A percentile compares a stretch with the other conserved stretches of the same genome.
These are phyloP conservation scores for Dolichallabes microphthalmus DNA, from an alignment of 2,113 vertebrate genomes.

Conservation along the genomic window DNA sequence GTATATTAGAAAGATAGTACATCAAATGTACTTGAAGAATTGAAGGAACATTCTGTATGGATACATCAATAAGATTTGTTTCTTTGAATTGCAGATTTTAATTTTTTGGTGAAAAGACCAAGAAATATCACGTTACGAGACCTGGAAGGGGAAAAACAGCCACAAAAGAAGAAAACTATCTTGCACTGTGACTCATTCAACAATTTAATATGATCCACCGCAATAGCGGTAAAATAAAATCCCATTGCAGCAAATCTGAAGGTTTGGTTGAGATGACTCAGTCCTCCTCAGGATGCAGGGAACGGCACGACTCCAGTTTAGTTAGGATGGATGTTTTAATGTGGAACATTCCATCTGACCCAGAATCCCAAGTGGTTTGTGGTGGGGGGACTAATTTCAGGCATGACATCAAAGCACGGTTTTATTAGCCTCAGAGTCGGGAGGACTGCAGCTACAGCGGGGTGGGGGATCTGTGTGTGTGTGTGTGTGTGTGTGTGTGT, in stretches of 20 bases:
- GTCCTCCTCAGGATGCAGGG: slow-evolving; percentile 8
- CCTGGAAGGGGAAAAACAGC: background rate
- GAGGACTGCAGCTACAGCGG: slow-evolving; percentile 11
- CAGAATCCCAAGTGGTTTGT: slow-evolving; percentile 31
- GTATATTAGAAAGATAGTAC: background rate
- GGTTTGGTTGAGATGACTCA: background rate
- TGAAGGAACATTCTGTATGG: background rate
- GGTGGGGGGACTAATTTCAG: slow-evolving; percentile 48
- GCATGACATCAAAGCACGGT: slow-evolving; percentile 53
- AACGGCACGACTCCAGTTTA: slow-evolving; percentile 4
- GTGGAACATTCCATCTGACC: slow-evolving; percentile 33
- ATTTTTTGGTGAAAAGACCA: background rate
- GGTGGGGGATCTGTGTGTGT: background rate
- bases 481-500: slow-evolving; percentile 10
- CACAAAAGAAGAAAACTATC: background rate
- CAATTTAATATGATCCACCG: slow-evolving; percentile 3
- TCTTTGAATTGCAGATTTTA: background rate
- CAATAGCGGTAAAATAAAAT: background rate
- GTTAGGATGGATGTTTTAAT: slow-evolving; percentile 27
- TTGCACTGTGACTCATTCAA: slow-evolving; percentile 7
- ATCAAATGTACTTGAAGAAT: background rate
- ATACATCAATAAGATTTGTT: background rate
- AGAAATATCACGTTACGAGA: background rate
- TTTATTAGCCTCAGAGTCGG: slow-evolving; percentile 31
- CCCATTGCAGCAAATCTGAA: background rate